Conservation (phyloP, 2,888 invertebrate genomes). For the Diaprepes abbreviatus region DNA sequence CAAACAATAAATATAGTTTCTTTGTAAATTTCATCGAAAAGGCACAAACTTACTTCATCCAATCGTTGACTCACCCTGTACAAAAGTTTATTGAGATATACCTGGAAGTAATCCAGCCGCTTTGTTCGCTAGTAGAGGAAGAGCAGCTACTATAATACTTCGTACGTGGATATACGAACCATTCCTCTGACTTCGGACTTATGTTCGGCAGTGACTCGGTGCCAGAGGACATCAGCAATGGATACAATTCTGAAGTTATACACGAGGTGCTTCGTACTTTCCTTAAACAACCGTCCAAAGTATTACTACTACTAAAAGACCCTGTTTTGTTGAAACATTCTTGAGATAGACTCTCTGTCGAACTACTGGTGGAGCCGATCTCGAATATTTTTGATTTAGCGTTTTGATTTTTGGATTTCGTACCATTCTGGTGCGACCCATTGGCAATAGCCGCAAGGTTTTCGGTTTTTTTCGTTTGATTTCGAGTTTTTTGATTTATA, state of each 20-base stretch:
- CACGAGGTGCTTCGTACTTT: slow-evolving; percentile 74
- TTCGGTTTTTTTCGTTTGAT: slow-evolving; percentile 49
- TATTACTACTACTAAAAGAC: slow-evolving; percentile 27
- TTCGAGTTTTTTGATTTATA: slow-evolving; percentile 48
- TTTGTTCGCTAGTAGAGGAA: slow-evolving; percentile 83
- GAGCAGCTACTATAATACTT: slow-evolving; percentile 63
- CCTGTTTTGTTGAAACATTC: slow-evolving; percentile 41
- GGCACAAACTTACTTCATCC: too few species aligned
- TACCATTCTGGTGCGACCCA: slow-evolving; percentile 36
- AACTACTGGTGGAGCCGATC: slow-evolving; percentile 58
- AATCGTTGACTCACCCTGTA: too few species aligned
- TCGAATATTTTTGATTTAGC: slow-evolving; percentile 54
- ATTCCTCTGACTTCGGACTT: slow-evolving; percentile 67
- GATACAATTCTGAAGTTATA: slow-evolving; percentile 72
- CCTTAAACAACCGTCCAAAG: slow-evolving; percentile 62
- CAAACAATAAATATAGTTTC: too few species aligned
- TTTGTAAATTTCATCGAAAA: too few species aligned
- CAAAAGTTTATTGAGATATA: too few species aligned
- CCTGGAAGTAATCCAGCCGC: slow-evolving; percentile 89
- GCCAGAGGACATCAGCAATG: slow-evolving; percentile 53
- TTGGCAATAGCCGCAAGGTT: slow-evolving; percentile 33
- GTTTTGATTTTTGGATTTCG: slow-evolving; percentile 28
- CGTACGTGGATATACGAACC: slow-evolving; percentile 52
- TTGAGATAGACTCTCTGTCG: slow-evolving; percentile 58
- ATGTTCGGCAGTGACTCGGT: slow-evolving; percentile 83